Evolutionary conservation across 1,140 invertebrate genomes (phyloP).

Genomic region (Danaus plexippus): DNA sequence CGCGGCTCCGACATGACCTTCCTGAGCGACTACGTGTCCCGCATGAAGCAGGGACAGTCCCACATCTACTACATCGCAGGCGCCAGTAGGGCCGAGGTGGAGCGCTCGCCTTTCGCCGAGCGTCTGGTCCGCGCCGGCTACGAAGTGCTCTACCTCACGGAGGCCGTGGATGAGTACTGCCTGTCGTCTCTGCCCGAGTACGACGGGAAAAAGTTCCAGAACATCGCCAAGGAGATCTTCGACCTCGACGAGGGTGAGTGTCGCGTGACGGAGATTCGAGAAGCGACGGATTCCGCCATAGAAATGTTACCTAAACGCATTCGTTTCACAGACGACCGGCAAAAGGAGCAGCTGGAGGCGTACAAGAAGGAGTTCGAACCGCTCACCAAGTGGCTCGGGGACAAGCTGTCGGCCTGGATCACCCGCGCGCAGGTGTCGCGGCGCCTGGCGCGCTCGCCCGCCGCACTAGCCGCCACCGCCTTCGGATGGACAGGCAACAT

Average conservation of each 20-base stretch:
- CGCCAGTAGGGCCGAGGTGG: slow-evolving; percentile 82
- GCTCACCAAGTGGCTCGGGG: slow-evolving; percentile 91
- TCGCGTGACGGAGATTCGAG: slow-evolving; percentile 34
- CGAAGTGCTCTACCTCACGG: slow-evolving; percentile 95
- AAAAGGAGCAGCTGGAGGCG: slow-evolving; percentile 87
- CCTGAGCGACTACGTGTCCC: slow-evolving; percentile 90
- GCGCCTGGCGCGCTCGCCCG: slow-evolving; percentile 92
- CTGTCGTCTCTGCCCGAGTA: slow-evolving; percentile 98
- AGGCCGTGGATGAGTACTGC: slow-evolving; percentile 98
- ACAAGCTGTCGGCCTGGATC: slow-evolving; percentile 89
- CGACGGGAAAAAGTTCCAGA: slow-evolving; percentile 99
- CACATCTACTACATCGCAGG: slow-evolving; percentile 98
- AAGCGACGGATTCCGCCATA: not conserved
- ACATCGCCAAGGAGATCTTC: slow-evolving; percentile 98
- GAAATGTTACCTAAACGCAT: slow-evolving; percentile 77
- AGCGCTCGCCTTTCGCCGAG: slow-evolving; percentile 30
- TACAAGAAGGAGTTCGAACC: slow-evolving; percentile 90
- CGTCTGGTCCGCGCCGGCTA: slow-evolving; percentile 91
- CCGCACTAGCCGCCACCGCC: slow-evolving; percentile 95
- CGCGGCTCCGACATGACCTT: slow-evolving; percentile 77
- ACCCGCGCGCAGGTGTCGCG: slow-evolving; percentile 91
- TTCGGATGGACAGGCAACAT: slow-evolving; percentile 99
- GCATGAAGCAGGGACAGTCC: slow-evolving; percentile 98
- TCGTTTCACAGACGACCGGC: slow-evolving; percentile 80
- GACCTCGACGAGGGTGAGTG: slow-evolving; percentile 80